These are phyloP conservation scores for Terrapene triunguis DNA, from an alignment of 2,113 vertebrate genomes.

Conservation along the genomic window DNA sequence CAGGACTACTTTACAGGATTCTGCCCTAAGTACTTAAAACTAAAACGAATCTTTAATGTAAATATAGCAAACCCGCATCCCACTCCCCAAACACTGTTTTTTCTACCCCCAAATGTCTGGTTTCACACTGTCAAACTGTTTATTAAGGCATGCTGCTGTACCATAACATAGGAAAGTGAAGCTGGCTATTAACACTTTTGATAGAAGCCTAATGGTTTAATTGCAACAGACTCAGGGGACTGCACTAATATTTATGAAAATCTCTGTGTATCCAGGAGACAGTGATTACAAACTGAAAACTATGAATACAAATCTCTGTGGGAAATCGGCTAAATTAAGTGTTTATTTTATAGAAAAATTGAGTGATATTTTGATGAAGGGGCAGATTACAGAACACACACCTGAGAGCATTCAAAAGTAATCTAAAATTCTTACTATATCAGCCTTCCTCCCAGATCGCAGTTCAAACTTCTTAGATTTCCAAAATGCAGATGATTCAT, in stretches of 20 bases:
- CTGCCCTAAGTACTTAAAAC: background rate
- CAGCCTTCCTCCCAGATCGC: background rate
- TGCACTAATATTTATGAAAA: conserved; percentile 44
- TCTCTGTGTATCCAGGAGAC: conserved; percentile 19
- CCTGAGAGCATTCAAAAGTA: background rate
- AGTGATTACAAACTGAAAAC: conserved; percentile 13
- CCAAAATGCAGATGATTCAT: background rate
- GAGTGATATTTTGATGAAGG: conserved; percentile 18
- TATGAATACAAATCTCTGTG: background rate
- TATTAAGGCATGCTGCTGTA: background rate
- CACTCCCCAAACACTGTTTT: background rate
- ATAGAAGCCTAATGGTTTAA: conserved; percentile 32
- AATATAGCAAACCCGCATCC: background rate
- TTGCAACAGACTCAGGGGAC: background rate
- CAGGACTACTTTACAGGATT: background rate
- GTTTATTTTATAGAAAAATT: conserved; percentile 10
- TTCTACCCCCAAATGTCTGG: background rate
- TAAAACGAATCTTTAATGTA: background rate
- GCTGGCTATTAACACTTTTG: background rate
- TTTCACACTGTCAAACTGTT: background rate
- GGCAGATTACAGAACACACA: background rate
- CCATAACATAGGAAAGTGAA: background rate
- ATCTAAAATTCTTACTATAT: background rate
- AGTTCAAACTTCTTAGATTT: background rate
- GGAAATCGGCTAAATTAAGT: conserved; percentile 34